Evolutionary conservation across 1,140 invertebrate genomes (phyloP), one percentile per base, ranked within the genome.

Genomic region (Hylyphantes graminicola): DNA sequence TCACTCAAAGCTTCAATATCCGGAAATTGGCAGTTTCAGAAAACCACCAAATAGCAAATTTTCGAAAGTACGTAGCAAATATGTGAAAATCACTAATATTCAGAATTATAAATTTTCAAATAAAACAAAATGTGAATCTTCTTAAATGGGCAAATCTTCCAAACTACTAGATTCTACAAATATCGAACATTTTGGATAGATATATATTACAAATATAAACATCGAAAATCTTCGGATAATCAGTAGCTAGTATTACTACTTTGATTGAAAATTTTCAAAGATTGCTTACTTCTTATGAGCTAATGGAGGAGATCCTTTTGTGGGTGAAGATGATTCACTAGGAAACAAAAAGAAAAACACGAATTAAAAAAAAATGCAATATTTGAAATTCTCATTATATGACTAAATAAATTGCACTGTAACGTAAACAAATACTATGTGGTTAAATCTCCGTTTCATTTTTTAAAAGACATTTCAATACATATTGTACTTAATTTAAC

Each of bases 281-380:
- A 17, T 19, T 65, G 19, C 68, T 65, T 65, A 83, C 80, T 67
- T 74, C 57, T 83, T 83, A 35, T 83, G 80, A 15, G 80, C 80
- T 67, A 83, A 65, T 35, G 80, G 80, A 9, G 80, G 80, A 10
- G 75, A 73, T n/a, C 21, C n/a, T 63, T 63, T 61, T 8, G 74
- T 11, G 15, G 57, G 12, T 48, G 35, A 11, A 19, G 15, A 12
- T 74, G 72, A 7, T 21, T 64, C 61, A 51, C 50, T 50, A 51
- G 21, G 35, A 63, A 51, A 63, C n/a, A 17, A 64, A 19, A 61
- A 7, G n/a, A 51, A 77, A 7, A 19, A 21, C 7, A 13, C 8
- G 65, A 13, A 13, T 19, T 67, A 8, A 53, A 73, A 54, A 54
- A 73, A 5, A 53, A n/a, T 54, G 53, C 35, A 17, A 11, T 12